These are phyloP conservation scores for Cranoglanis bouderius DNA, from an alignment of 2,113 vertebrate genomes.

Conservation along the genomic window DNA sequence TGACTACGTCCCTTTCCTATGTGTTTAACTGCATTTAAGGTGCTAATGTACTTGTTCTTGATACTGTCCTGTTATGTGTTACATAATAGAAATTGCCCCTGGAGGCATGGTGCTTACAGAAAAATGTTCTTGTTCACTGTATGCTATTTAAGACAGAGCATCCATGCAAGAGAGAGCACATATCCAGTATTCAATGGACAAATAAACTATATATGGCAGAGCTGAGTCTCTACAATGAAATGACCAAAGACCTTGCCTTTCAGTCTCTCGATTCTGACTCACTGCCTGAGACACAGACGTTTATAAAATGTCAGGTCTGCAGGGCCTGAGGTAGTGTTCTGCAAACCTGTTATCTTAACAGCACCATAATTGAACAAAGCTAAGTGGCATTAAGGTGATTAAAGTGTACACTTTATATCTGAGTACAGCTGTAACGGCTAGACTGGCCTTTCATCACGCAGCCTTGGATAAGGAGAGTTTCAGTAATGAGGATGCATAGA, in stretches of 20 bases:
- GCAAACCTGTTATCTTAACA: conserved; percentile 25
- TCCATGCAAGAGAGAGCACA: background rate
- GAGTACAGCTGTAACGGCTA: background rate
- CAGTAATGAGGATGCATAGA: conserved; percentile 12
- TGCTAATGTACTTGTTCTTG: background rate
- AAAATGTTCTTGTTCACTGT: background rate
- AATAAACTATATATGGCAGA: conserved; percentile 1
- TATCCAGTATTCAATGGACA: background rate
- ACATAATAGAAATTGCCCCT: background rate
- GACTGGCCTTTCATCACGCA: conserved; percentile 23
- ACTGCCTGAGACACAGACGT: background rate
- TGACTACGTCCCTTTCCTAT: background rate
- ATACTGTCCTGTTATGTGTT: too few relatives aligned
- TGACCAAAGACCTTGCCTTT: conserved; percentile 15
- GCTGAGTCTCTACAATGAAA: conserved; percentile 15
- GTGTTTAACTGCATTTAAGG: background rate
- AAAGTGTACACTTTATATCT: background rate
- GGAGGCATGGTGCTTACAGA: background rate
- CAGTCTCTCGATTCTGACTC: background rate
- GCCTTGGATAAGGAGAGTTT: background rate
- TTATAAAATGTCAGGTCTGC: background rate
- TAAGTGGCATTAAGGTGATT: conserved; percentile 2
- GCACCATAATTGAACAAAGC: background rate
- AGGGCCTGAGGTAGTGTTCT: background rate
- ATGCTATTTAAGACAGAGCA: background rate